Percentiles rank a stretch among this genome's conserved stretches.
phyloP scores from a whole-genome alignment of 2,888 invertebrate genomes.

The Megamerina dolium region DNA sequence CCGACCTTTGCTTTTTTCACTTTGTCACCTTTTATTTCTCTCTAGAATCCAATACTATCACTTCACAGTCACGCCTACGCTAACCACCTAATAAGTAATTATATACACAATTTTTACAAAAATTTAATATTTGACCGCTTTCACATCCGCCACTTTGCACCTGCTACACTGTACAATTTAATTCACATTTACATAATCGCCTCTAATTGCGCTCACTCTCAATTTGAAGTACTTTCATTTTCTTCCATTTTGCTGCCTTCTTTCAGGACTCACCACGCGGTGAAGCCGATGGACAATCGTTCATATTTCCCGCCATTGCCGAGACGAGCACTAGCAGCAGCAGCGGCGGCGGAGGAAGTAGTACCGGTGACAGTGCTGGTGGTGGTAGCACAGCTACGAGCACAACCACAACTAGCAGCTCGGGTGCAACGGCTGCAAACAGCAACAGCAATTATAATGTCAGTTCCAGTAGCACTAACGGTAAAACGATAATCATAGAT shows the following conservation, averaged over 20 bases:
- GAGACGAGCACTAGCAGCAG: slow-evolving; percentile 43
- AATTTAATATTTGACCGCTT: too few species aligned
- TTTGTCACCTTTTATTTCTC: too few species aligned
- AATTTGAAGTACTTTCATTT: background rate
- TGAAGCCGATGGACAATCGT: slow-evolving; percentile 63
- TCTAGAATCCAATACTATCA: too few species aligned
- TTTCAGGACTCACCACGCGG: slow-evolving; percentile 61
- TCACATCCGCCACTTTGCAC: too few species aligned
- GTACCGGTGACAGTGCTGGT: slow-evolving; percentile 23
- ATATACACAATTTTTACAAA: too few species aligned
- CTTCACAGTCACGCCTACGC: too few species aligned
- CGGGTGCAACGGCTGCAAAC: slow-evolving; percentile 27
- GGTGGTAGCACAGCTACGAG: slow-evolving; percentile 19
- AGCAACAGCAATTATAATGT: slow-evolving; percentile 12
- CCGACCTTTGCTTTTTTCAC: too few species aligned
- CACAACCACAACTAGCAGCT: slow-evolving; percentile 20
- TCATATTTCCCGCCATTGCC: slow-evolving; percentile 57
- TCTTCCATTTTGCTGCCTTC: background rate
- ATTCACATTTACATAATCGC: too few species aligned
- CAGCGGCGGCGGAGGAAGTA: slow-evolving; percentile 27
- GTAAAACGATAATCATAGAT: slow-evolving; percentile 20
- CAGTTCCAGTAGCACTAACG: slow-evolving; percentile 20
- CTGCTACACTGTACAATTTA: too few species aligned
- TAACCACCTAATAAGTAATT: too few species aligned
- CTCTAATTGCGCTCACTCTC: background rate